Base-by-base conservation (phyloP, 2,797 vertebrate genomes). In the Alectoris magna region DNA sequence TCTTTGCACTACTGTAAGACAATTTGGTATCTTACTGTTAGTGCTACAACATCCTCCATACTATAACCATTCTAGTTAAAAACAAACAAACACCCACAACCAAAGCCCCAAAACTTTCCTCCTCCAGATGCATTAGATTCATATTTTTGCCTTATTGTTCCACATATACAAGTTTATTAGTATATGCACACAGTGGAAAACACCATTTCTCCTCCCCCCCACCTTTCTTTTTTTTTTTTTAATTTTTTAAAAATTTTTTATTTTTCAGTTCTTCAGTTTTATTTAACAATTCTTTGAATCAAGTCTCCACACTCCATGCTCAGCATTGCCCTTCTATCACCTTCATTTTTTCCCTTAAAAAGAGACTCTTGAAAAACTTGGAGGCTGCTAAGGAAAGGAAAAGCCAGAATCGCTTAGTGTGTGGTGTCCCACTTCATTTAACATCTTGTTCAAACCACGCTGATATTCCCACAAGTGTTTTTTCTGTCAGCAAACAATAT, bases 161-260 rank as follows among this genome's bases (percentile, higher is more conserved):
- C 0, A 0, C 0, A 2, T 6, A 34, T 2, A 1, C 7, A 41
- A 63, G 16, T 63, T 72, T 26, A 88, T 39, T 19, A 72, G 71
- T 59, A 78, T 29, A n/a, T 84, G 34, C 29, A 56, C 17, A 56
- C 16, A 36, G 12, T 6, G 23, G 39, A 76, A 55, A 90, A 78
- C 2, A 31, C 8, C 31, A 2, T 21, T 73, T 55, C 68, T 39
- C 21, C 9, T 7, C 29, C 29, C 4, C 53, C 27, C 22, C 11
- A 18, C 18, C 44, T 46, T 26, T 46, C 22, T 49, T 44, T 44
- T 9, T 44, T 19, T 19, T 44, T 44, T 8, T 44, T 44, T 46
- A 10, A 14, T 26, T 8, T 26, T 49, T 49, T 24, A 41, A 41
- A 39, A 48, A 43, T 49, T 8, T 16, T 56, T 41, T 10, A 64